Base-by-base conservation (phyloP, 2,797 vertebrate genomes). In the Sebastes matsubarae region DNA sequence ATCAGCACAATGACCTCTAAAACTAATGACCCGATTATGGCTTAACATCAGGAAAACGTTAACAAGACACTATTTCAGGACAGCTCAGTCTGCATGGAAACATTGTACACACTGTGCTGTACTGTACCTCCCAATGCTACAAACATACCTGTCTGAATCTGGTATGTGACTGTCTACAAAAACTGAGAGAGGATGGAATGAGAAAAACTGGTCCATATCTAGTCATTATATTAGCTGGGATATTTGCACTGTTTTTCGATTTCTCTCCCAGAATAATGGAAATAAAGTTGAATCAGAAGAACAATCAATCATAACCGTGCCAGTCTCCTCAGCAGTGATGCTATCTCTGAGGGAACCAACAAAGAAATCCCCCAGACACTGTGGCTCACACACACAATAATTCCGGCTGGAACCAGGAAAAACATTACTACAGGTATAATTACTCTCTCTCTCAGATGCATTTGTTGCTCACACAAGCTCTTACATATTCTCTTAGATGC, bases 271-370 rank as follows among this genome's bases (percentile, higher is more conserved):
- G 22, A 77, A 29, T 64, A 70, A 75, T 72, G 22, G 57, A 65
- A 87, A 78, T 72, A 59, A 79, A 67, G 60, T 67, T 63, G 55
- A 79, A 79, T 81, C 52, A 25, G 27, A 68, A 55, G 71, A 64
- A 64, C 68, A 77, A 79, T 81, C 81, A 71, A 81, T 81, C 71
- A 70, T 25, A 64, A 68, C 20, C 22, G 54, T 27, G 59, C 36
- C 22, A n/a, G 50, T 52, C 57, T 77, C 63, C 64, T 67, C 46
- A 11, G 72, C 54, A 27, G 42, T 7, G 73, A 74, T 67, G 57
- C 66, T 71, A 68, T 74, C 50, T 8, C 70, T 80, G 66, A 27
- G 59, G 52, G 60, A 52, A 67, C 55, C 70, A 82, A 65, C 67
- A 77, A 76, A 80, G 65, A 42, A 64, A 59, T 59, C 46, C 69